These are phyloP conservation scores for Sarcophaga variegata DNA, from an alignment of 2,888 invertebrate species.

Conservation along the genomic window DNA sequence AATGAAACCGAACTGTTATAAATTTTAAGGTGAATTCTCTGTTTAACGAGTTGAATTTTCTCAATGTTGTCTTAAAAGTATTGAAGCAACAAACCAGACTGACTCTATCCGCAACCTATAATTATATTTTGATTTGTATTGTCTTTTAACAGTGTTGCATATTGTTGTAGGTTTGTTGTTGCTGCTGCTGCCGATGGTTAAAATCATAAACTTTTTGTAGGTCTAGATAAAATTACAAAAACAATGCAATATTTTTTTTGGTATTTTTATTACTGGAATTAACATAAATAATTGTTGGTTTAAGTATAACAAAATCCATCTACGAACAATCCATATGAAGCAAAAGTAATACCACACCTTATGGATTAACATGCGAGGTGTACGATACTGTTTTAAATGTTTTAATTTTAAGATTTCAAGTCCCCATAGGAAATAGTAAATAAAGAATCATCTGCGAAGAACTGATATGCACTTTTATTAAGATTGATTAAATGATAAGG, in stretches of 20 bases:
- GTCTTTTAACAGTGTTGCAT: background rate
- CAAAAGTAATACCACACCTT: constrained; percentile 45
- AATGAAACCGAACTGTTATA: constrained; percentile 53
- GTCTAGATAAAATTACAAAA: too few relatives aligned
- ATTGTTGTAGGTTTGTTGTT: constrained; percentile 35
- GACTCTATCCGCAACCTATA: constrained; percentile 23
- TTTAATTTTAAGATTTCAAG: background rate
- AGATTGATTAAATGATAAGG: too few relatives aligned
- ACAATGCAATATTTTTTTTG: background rate
- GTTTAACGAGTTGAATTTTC: constrained; percentile 29
- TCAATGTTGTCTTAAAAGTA: constrained; percentile 39
- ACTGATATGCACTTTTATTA: too few relatives aligned
- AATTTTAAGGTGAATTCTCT: constrained; percentile 56
- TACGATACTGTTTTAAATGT: constrained; percentile 6
- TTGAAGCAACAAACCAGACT: background rate
- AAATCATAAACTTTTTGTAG: background rate
- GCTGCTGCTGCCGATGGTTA: background rate
- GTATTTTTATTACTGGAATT: constrained; percentile 36
- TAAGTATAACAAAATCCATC: constrained; percentile 21
- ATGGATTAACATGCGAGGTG: background rate
- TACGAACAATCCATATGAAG: background rate
- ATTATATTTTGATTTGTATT: constrained; percentile 43
- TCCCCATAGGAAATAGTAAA: background rate
- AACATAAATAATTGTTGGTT: constrained; percentile 47
- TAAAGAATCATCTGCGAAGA: too few relatives aligned